Percentiles rank a stretch among this genome's conserved stretches.
phyloP scores from a whole-genome alignment of 2,797 vertebrate species.

The Rhinoraja longicauda region DNA sequence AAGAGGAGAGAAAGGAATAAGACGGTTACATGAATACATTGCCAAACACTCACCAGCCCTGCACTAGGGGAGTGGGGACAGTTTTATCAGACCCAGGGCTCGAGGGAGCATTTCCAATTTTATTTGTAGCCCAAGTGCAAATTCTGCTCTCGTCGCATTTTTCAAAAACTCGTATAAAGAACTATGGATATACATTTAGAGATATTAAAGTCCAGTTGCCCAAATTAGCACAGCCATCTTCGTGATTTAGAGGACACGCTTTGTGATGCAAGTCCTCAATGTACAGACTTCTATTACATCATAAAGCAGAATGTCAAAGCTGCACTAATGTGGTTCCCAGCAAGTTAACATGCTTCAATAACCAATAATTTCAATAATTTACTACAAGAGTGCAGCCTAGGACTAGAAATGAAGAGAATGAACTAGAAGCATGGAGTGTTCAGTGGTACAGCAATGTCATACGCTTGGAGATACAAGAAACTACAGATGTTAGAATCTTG shows the following conservation, averaged over 20 bases:
- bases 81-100: neutral
- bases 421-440: neutral
- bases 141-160: neutral
- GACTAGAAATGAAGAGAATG: too few relatives aligned
- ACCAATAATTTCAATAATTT: too few relatives aligned
- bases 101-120: slow-evolving; percentile 23
- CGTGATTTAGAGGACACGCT: neutral
- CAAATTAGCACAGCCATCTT: slow-evolving; percentile 6
- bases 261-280: slow-evolving; percentile 27
- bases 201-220: neutral
- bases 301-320: neutral
- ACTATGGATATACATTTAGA: neutral
- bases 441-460: too few relatives aligned
- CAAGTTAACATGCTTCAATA: neutral
- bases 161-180: neutral
- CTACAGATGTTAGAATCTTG: too few relatives aligned
- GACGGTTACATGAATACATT: neutral
- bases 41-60: neutral
- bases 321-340: neutral
- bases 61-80: neutral
- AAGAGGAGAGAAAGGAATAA: neutral
- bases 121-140: neutral
- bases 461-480: too few relatives aligned
- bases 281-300: neutral
- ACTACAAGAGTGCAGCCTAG: neutral